Evolutionary conservation across 2,113 vertebrate species (phyloP).

Genomic region (Trichechus manatus): DNA sequence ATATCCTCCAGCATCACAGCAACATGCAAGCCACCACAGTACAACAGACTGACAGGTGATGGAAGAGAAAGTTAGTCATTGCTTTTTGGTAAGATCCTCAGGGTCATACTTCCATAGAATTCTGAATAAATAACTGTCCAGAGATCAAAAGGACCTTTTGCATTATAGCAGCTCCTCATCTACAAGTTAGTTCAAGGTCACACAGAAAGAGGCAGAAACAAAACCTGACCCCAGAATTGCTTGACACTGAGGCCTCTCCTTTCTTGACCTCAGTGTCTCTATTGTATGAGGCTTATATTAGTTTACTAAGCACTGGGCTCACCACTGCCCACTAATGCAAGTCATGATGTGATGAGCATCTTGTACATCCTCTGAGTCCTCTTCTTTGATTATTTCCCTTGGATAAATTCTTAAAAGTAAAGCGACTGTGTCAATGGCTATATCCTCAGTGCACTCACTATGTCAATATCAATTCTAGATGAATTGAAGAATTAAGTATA

Average conservation of each 20-base stretch:
- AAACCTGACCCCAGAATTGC: neutral
- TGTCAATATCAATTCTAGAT: neutral
- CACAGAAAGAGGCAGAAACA: neutral
- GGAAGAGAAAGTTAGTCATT: neutral
- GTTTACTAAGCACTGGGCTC: accelerated
- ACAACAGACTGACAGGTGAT: neutral
- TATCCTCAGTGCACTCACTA: neutral
- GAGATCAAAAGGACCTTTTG: neutral
- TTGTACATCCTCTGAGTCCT: neutral
- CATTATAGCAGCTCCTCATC: neutral
- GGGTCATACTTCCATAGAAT: neutral
- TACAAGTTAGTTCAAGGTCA: neutral
- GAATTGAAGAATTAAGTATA: neutral
- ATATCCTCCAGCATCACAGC: neutral
- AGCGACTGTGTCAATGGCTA: neutral
- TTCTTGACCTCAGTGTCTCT: neutral
- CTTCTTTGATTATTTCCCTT: neutral
- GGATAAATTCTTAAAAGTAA: neutral
- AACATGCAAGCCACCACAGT: neutral
- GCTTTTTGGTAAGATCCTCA: neutral
- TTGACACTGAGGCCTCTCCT: neutral
- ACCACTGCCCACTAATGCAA: neutral
- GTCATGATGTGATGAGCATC: too few species aligned
- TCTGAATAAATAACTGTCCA: neutral
- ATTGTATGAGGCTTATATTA: neutral